These are phyloP conservation scores for Polymixis flavicincta DNA, from an alignment of 2,888 invertebrate genomes.

Conservation along the genomic window DNA sequence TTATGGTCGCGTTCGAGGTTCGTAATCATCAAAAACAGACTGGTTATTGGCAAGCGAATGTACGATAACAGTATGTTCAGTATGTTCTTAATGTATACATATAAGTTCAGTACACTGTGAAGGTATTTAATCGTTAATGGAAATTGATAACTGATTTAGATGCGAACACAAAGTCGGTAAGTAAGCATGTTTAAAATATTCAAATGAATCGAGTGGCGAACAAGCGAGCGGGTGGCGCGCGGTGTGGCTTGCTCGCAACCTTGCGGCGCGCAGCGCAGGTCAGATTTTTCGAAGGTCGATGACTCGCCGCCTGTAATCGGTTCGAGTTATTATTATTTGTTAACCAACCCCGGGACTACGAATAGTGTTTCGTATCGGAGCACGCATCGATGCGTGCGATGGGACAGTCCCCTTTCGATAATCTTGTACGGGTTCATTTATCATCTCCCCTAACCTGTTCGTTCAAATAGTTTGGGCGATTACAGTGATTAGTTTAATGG, in stretches of 20 bases:
- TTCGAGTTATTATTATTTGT: constrained; percentile 87
- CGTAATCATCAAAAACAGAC: constrained; percentile 63
- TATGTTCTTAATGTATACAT: constrained; percentile 44
- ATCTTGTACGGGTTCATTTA: constrained; percentile 57
- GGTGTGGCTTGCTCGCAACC: constrained; percentile 79
- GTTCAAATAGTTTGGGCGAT: constrained; percentile 28
- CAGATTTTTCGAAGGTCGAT: constrained; percentile 91
- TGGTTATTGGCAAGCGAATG: constrained; percentile 76
- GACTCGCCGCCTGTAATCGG: constrained; percentile 86
- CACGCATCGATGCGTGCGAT: constrained; percentile 70
- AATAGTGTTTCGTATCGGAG: constrained; percentile 66
- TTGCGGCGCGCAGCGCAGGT: constrained; percentile 87
- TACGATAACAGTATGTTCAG: constrained; percentile 76
- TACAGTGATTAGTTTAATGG: constrained; percentile 13
- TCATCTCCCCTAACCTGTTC: constrained; percentile 57
- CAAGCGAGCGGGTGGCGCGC: constrained; percentile 48
- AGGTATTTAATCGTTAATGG: constrained; percentile 42
- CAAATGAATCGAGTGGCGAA: constrained; percentile 64
- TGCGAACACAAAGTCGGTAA: constrained; percentile 41
- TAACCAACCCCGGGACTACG: constrained; percentile 76
- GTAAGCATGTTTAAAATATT: constrained; percentile 63
- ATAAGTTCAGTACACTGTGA: constrained; percentile 46
- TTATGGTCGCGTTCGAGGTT: neutral
- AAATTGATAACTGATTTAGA: constrained; percentile 44
- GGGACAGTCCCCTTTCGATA: constrained; percentile 64